A percentile compares a stretch with the other conserved stretches of the same genome.
Conservation (phyloP, 2,113 vertebrate genomes). For the Pseudorectes ferrugineus region DNA sequence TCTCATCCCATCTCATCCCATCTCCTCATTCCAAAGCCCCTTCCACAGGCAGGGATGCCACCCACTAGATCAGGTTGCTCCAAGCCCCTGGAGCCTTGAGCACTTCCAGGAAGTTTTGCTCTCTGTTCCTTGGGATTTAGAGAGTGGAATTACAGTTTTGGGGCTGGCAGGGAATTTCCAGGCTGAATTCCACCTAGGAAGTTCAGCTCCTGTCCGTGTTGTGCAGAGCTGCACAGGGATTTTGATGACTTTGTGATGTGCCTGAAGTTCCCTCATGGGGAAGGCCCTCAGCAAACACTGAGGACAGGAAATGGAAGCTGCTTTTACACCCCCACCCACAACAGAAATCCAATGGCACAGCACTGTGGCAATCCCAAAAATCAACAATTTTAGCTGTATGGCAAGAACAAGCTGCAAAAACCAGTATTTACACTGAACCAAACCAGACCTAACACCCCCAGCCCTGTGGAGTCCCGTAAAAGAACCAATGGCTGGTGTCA, state of each 20-base stretch:
- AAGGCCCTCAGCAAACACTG: background rate
- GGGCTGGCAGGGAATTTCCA: background rate
- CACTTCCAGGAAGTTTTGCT: background rate
- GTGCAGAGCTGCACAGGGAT: background rate
- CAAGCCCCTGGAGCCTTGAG: background rate
- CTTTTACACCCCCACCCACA: background rate
- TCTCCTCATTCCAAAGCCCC: background rate
- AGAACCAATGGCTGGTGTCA: background rate
- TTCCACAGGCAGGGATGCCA: background rate
- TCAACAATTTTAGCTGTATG: background rate
- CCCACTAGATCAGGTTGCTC: background rate
- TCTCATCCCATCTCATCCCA: background rate
- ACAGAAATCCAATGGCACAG: background rate
- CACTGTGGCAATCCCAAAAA: background rate
- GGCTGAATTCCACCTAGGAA: background rate
- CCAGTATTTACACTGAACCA: background rate
- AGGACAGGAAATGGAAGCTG: background rate
- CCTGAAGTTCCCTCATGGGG: background rate
- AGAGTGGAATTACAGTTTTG: background rate
- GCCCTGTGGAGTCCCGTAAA: background rate
- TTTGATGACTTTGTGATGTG: background rate
- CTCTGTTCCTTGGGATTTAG: background rate
- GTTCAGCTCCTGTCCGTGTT: background rate
- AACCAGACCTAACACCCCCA: background rate
- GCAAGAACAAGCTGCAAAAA: background rate